Evolutionary conservation across 2,797 vertebrate genomes (phyloP), one percentile per base, ranked within the genome.

Genomic region (Poeciliopsis paucimaculata): DNA sequence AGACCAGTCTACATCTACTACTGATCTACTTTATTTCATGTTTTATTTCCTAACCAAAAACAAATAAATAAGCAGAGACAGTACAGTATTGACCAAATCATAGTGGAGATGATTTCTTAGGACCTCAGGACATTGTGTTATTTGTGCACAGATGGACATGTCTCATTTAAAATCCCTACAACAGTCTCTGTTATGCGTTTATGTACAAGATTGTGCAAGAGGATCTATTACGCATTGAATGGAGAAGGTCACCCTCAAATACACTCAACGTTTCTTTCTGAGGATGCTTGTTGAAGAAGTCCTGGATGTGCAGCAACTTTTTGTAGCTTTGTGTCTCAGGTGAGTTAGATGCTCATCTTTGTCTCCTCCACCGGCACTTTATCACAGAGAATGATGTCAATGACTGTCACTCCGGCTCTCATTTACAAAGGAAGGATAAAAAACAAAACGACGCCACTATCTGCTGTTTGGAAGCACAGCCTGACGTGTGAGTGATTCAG

Each of bases 401-500:
- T 62, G 62, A 60, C 72, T 77, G 77, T 47, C 73, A 51, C 41
- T 80, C 77, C 70, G 49, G 34, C 70, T 62, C 55, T 80, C 73
- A 20, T 84, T 77, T 80, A 72, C 23, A 43, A 4, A 71, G 12
- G 10, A 1, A 18, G 2, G 9, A 46, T 46, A 26, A 77, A 53
- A 39, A 5, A 89, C 55, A 85, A 57, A 57, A 28, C 2, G 26
- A 81, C 84, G 74, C 4, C 73, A n/a, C 55, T 5, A 43, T 77
- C 76, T 86, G 84, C 77, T 77, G 70, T 85, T 80, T 31, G 45
- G 84, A 73, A 84, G 82, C 71, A 78, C 75, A 62, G 13, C 28
- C 4, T 1, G 31, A 84, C n/a, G 3, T 39, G 78, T 87, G 90
- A 82, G 86, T 94, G 92, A 93, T 85, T 93, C 92, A 93, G 90